phyloP scores from a whole-genome alignment of 2,797 vertebrate genomes.

The Loris lydekkerianus region DNA sequence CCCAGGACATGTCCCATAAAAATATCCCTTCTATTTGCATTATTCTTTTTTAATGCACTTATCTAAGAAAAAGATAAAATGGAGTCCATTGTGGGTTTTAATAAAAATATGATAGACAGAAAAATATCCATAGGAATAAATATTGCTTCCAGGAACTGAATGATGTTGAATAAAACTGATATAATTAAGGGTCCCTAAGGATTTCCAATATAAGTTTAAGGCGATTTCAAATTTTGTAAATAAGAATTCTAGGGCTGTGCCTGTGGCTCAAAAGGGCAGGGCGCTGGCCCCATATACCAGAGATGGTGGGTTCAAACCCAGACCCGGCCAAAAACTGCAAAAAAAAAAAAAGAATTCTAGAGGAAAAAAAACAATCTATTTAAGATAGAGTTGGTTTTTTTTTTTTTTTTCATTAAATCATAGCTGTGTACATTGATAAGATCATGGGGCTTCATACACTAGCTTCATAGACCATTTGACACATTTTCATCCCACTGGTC shows the following conservation, averaged over 20 bases:
- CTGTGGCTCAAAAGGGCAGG: too few relatives aligned
- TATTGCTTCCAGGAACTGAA: constrained; percentile 62
- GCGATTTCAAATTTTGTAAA: constrained; percentile 64
- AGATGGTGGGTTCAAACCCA: too few relatives aligned
- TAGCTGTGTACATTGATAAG: too few relatives aligned
- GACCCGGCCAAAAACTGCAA: too few relatives aligned
- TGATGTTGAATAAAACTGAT: constrained; percentile 67
- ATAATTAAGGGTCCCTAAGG: constrained; percentile 60
- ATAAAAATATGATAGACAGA: constrained; percentile 74
- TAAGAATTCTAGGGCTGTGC: neutral
- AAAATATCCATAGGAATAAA: constrained; percentile 71
- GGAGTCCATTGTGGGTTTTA: constrained; percentile 70
- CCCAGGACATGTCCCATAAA: constrained; percentile 58
- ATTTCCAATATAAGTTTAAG: constrained; percentile 51
- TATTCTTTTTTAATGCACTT: constrained; percentile 76
- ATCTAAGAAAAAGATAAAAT: constrained; percentile 75
- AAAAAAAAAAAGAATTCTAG: neutral
- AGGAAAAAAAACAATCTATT: neutral
- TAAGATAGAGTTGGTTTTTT: constrained; percentile 75
- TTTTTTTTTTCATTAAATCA: too few relatives aligned
- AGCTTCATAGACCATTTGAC: too few relatives aligned
- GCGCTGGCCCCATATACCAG: too few relatives aligned
- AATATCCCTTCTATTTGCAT: constrained; percentile 68
- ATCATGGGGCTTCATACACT: too few relatives aligned
- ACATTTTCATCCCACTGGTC: too few relatives aligned